Conservation (phyloP, 1,140 invertebrate species). For the Drosophila obscura region DNA sequence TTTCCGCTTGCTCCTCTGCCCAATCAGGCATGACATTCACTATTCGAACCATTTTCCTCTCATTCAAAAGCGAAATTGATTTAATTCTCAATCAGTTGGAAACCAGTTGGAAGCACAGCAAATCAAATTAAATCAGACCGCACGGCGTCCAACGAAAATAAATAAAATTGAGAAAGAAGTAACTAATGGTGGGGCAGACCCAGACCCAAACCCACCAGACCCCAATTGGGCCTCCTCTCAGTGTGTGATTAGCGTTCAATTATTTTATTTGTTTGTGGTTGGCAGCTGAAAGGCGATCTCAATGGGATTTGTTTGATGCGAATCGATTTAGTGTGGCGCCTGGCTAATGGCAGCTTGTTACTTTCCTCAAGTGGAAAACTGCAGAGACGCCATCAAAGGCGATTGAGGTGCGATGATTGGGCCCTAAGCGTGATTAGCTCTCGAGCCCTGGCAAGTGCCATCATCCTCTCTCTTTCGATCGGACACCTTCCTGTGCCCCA, state of each 20-base stretch:
- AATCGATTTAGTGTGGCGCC: conserved; percentile 46
- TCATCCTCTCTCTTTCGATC: background rate
- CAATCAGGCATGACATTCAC: conserved; percentile 51
- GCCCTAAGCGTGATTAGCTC: conserved; percentile 42
- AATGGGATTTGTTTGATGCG: conserved; percentile 43
- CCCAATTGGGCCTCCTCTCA: conserved; percentile 16
- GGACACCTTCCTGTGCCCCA: conserved; percentile 11
- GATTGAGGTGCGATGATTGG: conserved; percentile 47
- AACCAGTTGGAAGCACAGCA: conserved; percentile 30
- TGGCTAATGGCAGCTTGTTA: conserved; percentile 46
- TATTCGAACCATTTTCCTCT: conserved; percentile 35
- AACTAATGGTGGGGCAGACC: no score
- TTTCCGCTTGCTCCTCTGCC: conserved; percentile 10
- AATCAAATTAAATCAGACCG: conserved; percentile 38
- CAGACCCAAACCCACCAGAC: no score
- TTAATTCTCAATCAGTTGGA: conserved; percentile 40
- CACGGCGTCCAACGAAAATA: conserved; percentile 13
- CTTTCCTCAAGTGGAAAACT: conserved; percentile 33
- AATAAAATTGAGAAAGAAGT: conserved; percentile 25
- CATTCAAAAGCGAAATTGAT: conserved; percentile 52
- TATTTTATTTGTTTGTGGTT: conserved; percentile 61
- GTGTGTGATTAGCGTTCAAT: conserved; percentile 56
- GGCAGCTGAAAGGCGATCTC: conserved; percentile 39
- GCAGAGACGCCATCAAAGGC: conserved; percentile 17
- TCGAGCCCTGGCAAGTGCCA: conserved; percentile 27